A percentile compares a stretch with the other conserved stretches of the same genome.
These are phyloP conservation scores for Paramormyrops hopkinsi DNA, from an alignment of 2,797 vertebrate genomes.

Conservation along the genomic window DNA sequence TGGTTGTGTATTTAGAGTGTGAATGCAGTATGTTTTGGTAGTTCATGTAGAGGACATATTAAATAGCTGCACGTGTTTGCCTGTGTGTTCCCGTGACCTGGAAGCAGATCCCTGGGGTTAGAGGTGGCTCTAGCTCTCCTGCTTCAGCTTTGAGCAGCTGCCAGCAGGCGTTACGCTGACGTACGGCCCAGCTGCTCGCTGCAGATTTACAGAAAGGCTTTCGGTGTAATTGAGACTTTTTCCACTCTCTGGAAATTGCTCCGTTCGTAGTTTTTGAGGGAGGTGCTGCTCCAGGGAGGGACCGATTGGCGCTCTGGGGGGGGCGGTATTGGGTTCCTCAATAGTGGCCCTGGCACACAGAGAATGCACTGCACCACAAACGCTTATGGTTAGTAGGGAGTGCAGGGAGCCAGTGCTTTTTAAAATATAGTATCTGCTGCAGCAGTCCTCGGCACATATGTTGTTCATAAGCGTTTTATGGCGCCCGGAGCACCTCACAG, in stretches of 20 bases:
- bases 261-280: conserved; percentile 49
- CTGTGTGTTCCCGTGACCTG: background rate
- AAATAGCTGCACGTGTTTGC: background rate
- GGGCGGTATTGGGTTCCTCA: background rate
- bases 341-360: background rate
- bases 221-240: conserved; percentile 65
- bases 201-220: conserved; percentile 59
- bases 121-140: conserved; percentile 12
- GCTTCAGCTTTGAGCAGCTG: conserved; percentile 8
- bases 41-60: background rate
- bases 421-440: background rate
- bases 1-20: background rate
- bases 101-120: background rate
- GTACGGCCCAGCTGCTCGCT: conserved; percentile 7
- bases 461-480: background rate
- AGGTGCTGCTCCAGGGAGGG: background rate
- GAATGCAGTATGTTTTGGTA: background rate
- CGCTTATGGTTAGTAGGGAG: background rate
- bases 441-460: background rate
- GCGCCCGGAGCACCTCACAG: background rate
- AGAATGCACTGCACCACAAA: background rate
- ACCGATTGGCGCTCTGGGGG: background rate
- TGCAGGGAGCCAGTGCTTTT: background rate
- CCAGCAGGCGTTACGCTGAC: conserved; percentile 50
- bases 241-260: conserved; percentile 45